Evolutionary conservation across 2,113 vertebrate species (phyloP), one percentile per base, ranked within the genome.

Genomic region (Sakesphorus luctuosus): DNA sequence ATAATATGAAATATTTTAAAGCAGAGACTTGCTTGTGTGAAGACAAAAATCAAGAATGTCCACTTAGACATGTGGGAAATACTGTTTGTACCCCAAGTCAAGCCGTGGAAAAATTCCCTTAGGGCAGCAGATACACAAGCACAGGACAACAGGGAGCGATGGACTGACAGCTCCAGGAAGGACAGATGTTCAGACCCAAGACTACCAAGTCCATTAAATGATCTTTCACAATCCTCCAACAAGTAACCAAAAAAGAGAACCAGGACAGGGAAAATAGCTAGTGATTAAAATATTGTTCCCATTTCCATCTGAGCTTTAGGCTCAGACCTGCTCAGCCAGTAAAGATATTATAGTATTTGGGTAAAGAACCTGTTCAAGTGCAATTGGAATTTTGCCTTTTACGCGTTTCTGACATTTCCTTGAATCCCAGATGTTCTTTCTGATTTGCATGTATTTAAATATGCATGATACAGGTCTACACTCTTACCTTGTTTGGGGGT

Each of bases 361-460:
- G 21, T 47, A 29, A 53, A 90, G 5, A 85, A 43, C 7, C 18
- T 58, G 7, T 28, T 78, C 43, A 29, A 63, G 61, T 36, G 71
- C 53, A 85, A 16, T 8, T 68, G 29, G 14, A 88, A 80, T 33
- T 80, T 55, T 47, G 15, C 29, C 65, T 90, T 90, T 58, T 40
- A 76, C 33, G 31, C 29, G 18, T 66, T 79, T 79, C 56, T 94
- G 68, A 65, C n/a, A 52, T 69, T 61, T 66, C 20, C 58, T 82
- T 76, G 61, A 87, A 87, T 53, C 66, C 66, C 46, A 81, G 61
- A 76, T 18, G 75, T 24, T 71, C 59, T 78, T 92, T 73, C 72
- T 80, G 21, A 77, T 78, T 86, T 94, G 68, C 52, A 75, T 74
- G 8, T 13, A 77, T 79, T 88, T 82, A 72, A 80, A 85, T 66